phyloP scores from a whole-genome alignment of 35 echinoderm and acorn worm genomes.

The Apostichopus californicus region DNA sequence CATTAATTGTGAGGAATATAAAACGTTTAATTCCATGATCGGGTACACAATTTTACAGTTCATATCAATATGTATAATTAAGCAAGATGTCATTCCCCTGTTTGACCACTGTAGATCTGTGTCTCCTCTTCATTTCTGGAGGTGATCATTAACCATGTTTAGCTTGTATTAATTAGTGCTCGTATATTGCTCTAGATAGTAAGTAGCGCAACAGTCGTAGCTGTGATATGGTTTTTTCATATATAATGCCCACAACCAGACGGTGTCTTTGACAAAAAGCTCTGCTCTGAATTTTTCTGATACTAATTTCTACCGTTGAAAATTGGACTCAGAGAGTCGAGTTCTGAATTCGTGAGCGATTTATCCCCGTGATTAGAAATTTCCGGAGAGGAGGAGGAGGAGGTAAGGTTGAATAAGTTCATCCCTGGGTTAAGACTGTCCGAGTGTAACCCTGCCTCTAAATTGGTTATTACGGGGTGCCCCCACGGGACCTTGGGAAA shows the following conservation, averaged over 20 bases:
- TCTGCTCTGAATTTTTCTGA: neutral
- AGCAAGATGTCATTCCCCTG: too few species aligned
- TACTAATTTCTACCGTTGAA: neutral
- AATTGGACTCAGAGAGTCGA: neutral
- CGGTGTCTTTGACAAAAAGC: neutral
- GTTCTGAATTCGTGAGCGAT: neutral
- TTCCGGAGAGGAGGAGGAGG: neutral
- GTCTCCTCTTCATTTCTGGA: too few species aligned
- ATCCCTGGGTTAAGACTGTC: constrained; percentile 4
- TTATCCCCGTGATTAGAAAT: constrained; percentile 8
- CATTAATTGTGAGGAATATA: too few species aligned
- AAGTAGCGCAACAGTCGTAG: too few species aligned
- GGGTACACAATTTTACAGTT: too few species aligned
- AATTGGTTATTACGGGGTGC: constrained; percentile 38
- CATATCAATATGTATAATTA: too few species aligned
- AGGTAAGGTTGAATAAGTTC: constrained; percentile 27
- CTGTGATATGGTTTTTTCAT: too few species aligned
- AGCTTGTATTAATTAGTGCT: too few species aligned
- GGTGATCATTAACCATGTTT: too few species aligned
- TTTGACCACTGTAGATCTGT: too few species aligned
- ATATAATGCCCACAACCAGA: neutral
- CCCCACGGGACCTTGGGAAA: neutral
- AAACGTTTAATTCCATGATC: too few species aligned
- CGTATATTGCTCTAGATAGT: too few species aligned
- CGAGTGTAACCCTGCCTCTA: constrained; percentile 7